Base-by-base conservation (phyloP, 2,888 invertebrate genomes). In the Pharmacophagus antenor region DNA sequence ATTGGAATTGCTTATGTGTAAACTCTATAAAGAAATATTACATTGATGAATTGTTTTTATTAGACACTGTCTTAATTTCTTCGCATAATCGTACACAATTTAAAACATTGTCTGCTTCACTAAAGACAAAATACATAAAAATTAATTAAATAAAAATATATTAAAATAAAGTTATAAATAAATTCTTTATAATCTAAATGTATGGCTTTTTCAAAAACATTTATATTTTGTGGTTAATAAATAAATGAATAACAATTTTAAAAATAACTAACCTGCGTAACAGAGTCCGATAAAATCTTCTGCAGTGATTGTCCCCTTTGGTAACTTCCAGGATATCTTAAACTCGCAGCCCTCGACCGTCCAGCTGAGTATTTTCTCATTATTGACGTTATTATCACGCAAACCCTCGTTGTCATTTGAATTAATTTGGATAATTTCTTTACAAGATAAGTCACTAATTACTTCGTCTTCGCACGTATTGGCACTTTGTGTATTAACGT, bases 231-330 rank as follows among this genome's bases (percentile, higher is more conserved):
- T n/a, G n/a, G n/a, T n/a, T n/a, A n/a, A n/a, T n/a, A n/a, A n/a
- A n/a, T n/a, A n/a, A n/a, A n/a, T n/a, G n/a, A 3, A n/a, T 37
- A 15, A 5, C 15, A 37, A 15, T n/a, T 3, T n/a, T n/a, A 37
- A 37, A 8, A 37, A 6, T 37, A 37, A 77, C 91, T 86, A 71
- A 93, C 93, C 93, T 85, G 82, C 76, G 71, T 79, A 86, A 74
- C 91, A 92, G 66, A 93, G 76, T 52, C 90, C 92, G 70, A 93
- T 84, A 77, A 91, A 93, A 73, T 93, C 93, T 54, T 76, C 70
- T 54, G 71, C 25, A 44, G 84, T 76, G 8, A 79, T 73, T 20
- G 70, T 68, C 54, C 84, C 90, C 58, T 90, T 85, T 15, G 83
- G 80, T 48, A 92, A 71, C 58, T 76, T 82, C 93, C 93, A 93